Percentiles rank a stretch among this genome's conserved stretches.
Evolutionary conservation across 2,888 invertebrate species (phyloP).

Genomic region (Hydrotaea diabolus): DNA sequence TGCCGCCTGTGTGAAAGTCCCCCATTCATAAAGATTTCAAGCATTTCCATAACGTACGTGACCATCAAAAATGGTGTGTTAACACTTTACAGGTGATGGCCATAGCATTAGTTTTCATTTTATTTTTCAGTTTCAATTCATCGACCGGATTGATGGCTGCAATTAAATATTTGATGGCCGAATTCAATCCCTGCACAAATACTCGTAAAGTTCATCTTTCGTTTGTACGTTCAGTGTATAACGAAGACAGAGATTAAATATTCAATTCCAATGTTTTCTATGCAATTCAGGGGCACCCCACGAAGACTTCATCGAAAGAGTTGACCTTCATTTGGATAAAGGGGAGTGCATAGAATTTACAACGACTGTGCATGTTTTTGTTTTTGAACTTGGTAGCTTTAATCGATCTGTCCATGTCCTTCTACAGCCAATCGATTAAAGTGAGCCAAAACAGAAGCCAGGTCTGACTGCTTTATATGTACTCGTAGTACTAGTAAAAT

Average conservation of each 20-base stretch:
- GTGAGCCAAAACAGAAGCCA: no score
- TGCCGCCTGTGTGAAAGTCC: conserved; percentile 12
- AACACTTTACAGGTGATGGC: neutral
- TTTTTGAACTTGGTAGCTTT: no score
- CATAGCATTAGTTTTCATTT: neutral
- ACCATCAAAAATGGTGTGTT: neutral
- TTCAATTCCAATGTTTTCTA: neutral
- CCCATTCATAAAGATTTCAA: neutral
- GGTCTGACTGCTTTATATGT: no score
- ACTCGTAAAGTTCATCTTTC: conserved; percentile 39
- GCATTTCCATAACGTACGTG: neutral
- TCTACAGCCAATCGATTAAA: no score
- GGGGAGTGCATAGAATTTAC: conserved; percentile 42
- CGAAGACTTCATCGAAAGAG: neutral
- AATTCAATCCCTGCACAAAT: conserved; percentile 13
- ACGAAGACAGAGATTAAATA: neutral
- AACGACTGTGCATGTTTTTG: neutral
- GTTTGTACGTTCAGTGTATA: conserved; percentile 19
- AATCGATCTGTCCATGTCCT: no score
- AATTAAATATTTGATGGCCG: conserved; percentile 40
- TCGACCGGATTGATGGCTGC: conserved; percentile 25
- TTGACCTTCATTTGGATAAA: neutral
- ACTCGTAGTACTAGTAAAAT: no score
- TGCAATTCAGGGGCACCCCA: neutral
- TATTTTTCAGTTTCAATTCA: neutral